These are phyloP conservation scores for Myanophis thanlyinensis DNA, from an alignment of 2,113 vertebrate species.

Conservation along the genomic window DNA sequence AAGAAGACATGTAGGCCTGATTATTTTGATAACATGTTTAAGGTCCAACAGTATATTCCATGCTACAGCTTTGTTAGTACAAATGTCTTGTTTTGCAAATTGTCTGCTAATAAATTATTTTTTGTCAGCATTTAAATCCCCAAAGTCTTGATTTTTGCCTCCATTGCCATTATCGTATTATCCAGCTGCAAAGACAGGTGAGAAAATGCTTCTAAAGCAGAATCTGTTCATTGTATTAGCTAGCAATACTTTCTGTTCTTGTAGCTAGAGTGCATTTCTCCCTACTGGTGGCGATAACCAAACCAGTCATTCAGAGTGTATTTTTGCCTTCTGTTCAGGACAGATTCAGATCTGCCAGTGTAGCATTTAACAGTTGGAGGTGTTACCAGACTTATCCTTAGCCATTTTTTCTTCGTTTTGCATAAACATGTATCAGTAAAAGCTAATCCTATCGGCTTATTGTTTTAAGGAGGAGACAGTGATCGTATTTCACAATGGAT, in stretches of 20 bases:
- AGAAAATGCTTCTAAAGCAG: constrained; percentile 11
- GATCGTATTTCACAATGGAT: not conserved
- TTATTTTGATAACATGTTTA: not conserved
- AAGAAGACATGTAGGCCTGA: not conserved
- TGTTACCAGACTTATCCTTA: not conserved
- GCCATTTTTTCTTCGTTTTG: not conserved
- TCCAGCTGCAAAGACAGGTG: constrained; percentile 4
- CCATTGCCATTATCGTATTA: constrained; percentile 11
- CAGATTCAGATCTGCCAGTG: not conserved
- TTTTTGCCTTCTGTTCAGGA: not conserved
- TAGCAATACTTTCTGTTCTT: not conserved
- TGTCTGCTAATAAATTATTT: not conserved
- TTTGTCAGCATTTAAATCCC: not conserved
- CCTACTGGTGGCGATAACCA: not conserved
- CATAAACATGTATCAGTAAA: constrained; percentile 9
- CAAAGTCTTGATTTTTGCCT: not conserved
- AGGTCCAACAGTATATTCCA: not conserved
- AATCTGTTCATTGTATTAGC: constrained; percentile 22
- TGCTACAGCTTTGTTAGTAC: constrained; percentile 14
- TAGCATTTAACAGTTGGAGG: not conserved
- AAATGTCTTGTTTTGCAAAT: constrained; percentile 1
- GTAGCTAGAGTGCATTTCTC: not conserved
- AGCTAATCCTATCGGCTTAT: constrained; percentile 6
- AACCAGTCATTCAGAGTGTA: constrained; percentile 4
- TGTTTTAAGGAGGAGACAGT: not conserved